phyloP scores from a whole-genome alignment of 2,888 invertebrate species.

The Acholoe squamosa region DNA sequence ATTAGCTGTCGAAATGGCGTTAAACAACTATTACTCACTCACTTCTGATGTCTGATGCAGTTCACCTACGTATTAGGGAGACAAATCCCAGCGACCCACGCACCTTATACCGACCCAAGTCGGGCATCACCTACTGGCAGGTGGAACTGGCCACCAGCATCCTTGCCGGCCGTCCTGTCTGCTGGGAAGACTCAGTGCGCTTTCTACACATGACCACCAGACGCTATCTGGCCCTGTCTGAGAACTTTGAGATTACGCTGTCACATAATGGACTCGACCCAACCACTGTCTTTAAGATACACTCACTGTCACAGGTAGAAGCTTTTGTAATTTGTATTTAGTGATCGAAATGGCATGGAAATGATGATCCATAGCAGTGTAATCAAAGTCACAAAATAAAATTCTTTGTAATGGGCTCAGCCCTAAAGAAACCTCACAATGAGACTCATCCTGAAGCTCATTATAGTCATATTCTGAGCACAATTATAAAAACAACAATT shows the following conservation, averaged over 20 bases:
- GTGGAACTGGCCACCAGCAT: slow-evolving; percentile 72
- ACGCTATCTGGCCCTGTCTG: slow-evolving; percentile 67
- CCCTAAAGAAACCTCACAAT: too few species aligned
- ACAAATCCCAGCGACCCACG: slow-evolving; percentile 81
- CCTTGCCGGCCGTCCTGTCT: slow-evolving; percentile 21
- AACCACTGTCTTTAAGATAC: slow-evolving; percentile 68
- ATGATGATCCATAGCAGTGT: too few species aligned
- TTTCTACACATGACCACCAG: slow-evolving; percentile 70
- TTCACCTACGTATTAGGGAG: slow-evolving; percentile 81
- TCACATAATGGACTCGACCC: slow-evolving; percentile 63
- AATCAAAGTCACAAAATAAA: too few species aligned
- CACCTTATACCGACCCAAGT: slow-evolving; percentile 81
- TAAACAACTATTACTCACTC: too few species aligned
- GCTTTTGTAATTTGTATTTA: too few species aligned
- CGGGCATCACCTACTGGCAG: slow-evolving; percentile 82
- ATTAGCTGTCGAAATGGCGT: too few species aligned
- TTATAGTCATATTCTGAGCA: too few species aligned
- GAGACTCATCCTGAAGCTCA: too few species aligned
- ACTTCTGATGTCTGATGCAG: slow-evolving; percentile 73
- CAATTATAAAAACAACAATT: too few species aligned
- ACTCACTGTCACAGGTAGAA: slow-evolving; percentile 68
- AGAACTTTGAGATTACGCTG: slow-evolving; percentile 64
- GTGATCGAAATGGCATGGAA: too few species aligned
- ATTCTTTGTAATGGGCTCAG: too few species aligned
- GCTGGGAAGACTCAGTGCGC: slow-evolving; percentile 71